Evolutionary conservation across 2,888 invertebrate species (phyloP), one percentile per base, ranked within the genome.

Genomic region (Trichopria drosophilae): DNA sequence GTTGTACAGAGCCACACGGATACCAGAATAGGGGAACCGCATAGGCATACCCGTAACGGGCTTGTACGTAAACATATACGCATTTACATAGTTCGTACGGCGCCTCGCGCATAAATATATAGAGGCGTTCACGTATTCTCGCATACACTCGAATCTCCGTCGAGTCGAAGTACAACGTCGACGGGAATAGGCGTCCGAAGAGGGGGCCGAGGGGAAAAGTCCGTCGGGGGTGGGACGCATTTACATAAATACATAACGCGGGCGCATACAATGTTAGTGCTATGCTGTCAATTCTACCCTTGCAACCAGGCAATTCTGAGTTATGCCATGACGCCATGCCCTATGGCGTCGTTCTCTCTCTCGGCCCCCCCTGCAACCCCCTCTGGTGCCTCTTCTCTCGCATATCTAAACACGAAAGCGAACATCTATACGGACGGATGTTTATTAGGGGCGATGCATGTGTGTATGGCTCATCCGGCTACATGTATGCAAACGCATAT

Each of bases 181-280:
- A 49, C 53, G 51, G 37, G 51, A 45, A 53, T 39, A 28, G 16
- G n/a, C 32, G 40, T 16, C 12, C 41, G 42, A 28, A 32, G 37
- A 26, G 24, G 23, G 40, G 32, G 45, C 24, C 37, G 52, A 43
- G 47, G 46, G 59, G 51, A 57, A 58, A 62, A 57, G 58, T 51
- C 44, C 45, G 46, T 50, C 58, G 43, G 53, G 55, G 42, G 46
- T 31, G 20, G 62, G 60, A 69, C 73, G 71, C 73, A 75, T 75
- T 75, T 75, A 73, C 75, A 75, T 75, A 74, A 75, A 75, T 74
- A 75, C 75, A 75, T 74, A 75, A 74, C 73, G 73, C 69, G 66
- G 66, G 62, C 68, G 73, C 72, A 72, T 73, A 74, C 74, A 75
- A 74, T 73, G 73, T 74, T 74, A 68, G 73, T 67, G 69, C 73